Evolutionary conservation across 2,797 vertebrate species (phyloP), one percentile per base, ranked within the genome.

Genomic region (Myotis pilosus): DNA sequence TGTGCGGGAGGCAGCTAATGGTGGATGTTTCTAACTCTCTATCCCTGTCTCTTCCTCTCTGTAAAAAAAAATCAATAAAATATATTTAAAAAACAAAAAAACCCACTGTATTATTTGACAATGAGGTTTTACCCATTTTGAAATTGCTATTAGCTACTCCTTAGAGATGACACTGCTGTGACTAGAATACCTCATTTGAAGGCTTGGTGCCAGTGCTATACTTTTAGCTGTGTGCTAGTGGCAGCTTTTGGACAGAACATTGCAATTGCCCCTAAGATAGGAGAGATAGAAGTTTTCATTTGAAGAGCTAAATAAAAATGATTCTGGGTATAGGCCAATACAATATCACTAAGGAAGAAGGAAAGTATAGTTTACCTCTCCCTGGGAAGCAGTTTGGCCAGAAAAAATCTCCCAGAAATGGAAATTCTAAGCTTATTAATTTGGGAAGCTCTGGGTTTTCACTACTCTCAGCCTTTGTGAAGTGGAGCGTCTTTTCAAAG

Each of bases 241-340:
- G 69, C 64, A 75, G 9, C 22, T 96, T 41, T 83, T 87, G 20
- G 81, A 25, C 16, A 41, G 71, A 79, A 51, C n/a, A 28, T 47
- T 92, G 57, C 71, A 71, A 1, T 71, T 94, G 66, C 22, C 36
- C 41, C 71, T 51, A 75, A 71, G 51, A 60, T 57, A 76, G 28
- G n/a, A 75, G 76, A 94, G 36, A 60, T 51, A 66, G 22, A 78
- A 87, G 41, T 81, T 89, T 94, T 95, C 57, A 33, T 92, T 90
- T 87, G 68, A 93, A 94, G 64, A 60, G 28, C 81, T 84, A 78
- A 78, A 72, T 92, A 93, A 91, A 94, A 72, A 47, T 95, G 16
- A 83, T 79, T 74, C 22, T 44, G 55, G 22, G 7, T 85, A 22
- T 81, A 72, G 53, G 41, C 28, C 68, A 93, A 49, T 62, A 76